Percentiles rank a stretch among this genome's conserved stretches.
These are phyloP conservation scores for Caretta caretta DNA, from an alignment of 2,113 vertebrate species.

Conservation along the genomic window DNA sequence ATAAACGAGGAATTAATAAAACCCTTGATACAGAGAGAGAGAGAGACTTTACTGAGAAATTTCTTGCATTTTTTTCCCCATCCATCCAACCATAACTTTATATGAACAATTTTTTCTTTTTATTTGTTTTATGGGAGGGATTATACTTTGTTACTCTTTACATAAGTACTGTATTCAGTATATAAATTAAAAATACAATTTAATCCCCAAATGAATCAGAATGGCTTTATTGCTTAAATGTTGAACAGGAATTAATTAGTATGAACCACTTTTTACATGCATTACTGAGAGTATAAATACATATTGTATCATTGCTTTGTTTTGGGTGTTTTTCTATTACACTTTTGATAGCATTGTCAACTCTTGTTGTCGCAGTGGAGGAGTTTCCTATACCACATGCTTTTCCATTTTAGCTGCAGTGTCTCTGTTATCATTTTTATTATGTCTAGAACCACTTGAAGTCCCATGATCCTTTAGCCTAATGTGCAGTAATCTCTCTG, in stretches of 20 bases:
- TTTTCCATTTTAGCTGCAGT: conserved; percentile 1
- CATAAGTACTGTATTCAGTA: conserved; percentile 35
- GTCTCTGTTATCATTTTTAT: conserved; percentile 6
- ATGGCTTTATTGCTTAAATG: conserved; percentile 31
- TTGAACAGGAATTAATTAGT: conserved; percentile 31
- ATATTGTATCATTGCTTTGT: conserved; percentile 15
- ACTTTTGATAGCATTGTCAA: conserved; percentile 36
- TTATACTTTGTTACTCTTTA: not conserved
- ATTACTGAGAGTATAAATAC: conserved; percentile 25
- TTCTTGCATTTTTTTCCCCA: not conserved
- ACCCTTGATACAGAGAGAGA: conserved; percentile 42
- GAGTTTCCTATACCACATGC: conserved; percentile 24
- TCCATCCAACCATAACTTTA: conserved; percentile 62
- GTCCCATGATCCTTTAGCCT: conserved; percentile 12
- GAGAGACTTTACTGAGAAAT: conserved; percentile 46
- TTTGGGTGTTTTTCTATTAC: conserved; percentile 2
- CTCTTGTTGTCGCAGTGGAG: conserved; percentile 17
- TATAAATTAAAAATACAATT: conserved; percentile 41
- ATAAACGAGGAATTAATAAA: conserved; percentile 70
- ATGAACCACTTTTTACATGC: not conserved
- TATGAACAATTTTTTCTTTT: conserved; percentile 66
- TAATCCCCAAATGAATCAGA: conserved; percentile 68
- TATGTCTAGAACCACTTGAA: not conserved
- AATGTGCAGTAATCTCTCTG: not conserved
- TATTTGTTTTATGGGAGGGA: conserved; percentile 19